These are phyloP conservation scores for Ctenosaura bakeri DNA, from an alignment of 2,797 vertebrate genomes.

Conservation along the genomic window DNA sequence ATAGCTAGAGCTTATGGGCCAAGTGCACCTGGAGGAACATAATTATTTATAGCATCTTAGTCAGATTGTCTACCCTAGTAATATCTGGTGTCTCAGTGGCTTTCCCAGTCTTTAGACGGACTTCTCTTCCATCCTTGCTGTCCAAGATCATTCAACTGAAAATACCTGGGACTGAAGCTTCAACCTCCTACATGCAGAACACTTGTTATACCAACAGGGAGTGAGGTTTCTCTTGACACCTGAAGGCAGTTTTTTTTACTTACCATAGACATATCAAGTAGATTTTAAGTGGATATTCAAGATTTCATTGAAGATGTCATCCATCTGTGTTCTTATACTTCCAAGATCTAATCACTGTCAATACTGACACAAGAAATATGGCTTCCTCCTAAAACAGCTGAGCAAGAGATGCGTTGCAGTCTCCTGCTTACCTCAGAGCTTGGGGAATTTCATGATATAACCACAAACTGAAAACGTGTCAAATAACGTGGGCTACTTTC, in stretches of 20 bases:
- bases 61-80: neutral
- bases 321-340: conserved; percentile 33
- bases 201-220: neutral
- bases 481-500: conserved; percentile 56
- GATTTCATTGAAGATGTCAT: conserved; percentile 48
- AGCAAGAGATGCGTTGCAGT: conserved; percentile 45
- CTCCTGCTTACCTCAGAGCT: conserved; percentile 54
- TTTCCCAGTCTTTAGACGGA: too few species aligned
- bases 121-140: too few species aligned
- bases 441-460: conserved; percentile 58
- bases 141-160: too few species aligned
- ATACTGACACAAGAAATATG: conserved; percentile 50
- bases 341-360: conserved; percentile 40
- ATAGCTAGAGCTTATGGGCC: too few species aligned
- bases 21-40: too few species aligned
- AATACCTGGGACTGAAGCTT: neutral
- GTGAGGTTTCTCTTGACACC: neutral
- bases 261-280: neutral
- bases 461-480: conserved; percentile 36
- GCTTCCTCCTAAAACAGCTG: conserved; percentile 35
- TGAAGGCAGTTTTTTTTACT: neutral
- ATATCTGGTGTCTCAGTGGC: neutral
- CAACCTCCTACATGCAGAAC: neutral
- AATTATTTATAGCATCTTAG: too few species aligned
- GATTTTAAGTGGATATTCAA: conserved; percentile 46